Percentiles rank a stretch among this genome's conserved stretches.
Conservation (phyloP, 2,888 invertebrate species). For the Oxyscelio sp. region DNA sequence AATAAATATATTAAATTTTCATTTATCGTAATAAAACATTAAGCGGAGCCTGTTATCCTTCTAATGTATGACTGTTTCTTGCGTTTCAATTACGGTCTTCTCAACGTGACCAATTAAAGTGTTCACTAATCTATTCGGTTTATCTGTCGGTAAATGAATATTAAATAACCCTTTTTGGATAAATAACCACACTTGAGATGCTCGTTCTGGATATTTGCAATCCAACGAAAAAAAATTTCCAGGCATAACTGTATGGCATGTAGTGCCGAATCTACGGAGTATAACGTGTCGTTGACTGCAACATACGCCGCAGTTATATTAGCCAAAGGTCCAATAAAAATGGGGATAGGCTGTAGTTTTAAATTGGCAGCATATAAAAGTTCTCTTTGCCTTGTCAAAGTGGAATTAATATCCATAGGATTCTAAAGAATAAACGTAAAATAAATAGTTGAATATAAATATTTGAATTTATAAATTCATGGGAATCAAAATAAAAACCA, state of each 20-base stretch:
- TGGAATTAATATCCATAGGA: too few relatives aligned
- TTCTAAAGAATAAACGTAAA: too few relatives aligned
- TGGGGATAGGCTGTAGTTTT: too few relatives aligned
- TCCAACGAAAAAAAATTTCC: constrained; percentile 5
- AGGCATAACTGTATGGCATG: constrained; percentile 8
- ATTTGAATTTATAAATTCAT: too few relatives aligned
- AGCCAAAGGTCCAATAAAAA: neutral
- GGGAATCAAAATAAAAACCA: too few relatives aligned
- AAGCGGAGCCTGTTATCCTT: too few relatives aligned
- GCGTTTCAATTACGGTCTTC: too few relatives aligned
- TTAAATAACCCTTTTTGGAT: constrained; percentile 48
- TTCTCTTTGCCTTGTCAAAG: too few relatives aligned
- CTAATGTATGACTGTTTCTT: too few relatives aligned
- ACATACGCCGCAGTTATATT: constrained; percentile 39
- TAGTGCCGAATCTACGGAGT: constrained; percentile 45
- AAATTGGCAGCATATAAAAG: too few relatives aligned
- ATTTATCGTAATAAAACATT: too few relatives aligned
- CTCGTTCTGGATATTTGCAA: constrained; percentile 30
- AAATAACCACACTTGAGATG: constrained; percentile 41
- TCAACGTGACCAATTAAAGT: constrained; percentile 15
- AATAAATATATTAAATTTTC: neutral
- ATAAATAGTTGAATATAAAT: too few relatives aligned
- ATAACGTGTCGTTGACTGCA: constrained; percentile 34
- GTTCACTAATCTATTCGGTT: constrained; percentile 30
- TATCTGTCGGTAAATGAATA: constrained; percentile 43